These are phyloP conservation scores for Sarcophaga carnaria DNA, from an alignment of 2,888 invertebrate genomes.

Conservation along the genomic window DNA sequence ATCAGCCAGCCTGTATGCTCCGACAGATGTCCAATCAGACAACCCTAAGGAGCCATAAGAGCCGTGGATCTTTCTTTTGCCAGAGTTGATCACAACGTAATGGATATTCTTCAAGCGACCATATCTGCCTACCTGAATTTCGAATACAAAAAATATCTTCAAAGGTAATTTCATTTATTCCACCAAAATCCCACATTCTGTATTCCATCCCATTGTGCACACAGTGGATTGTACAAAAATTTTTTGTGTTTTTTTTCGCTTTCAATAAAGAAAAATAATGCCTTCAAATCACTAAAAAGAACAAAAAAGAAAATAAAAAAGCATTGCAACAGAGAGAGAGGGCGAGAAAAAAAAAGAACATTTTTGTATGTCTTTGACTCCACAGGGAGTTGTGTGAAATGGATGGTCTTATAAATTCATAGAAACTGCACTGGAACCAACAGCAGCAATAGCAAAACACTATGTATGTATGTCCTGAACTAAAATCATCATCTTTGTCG, in stretches of 20 bases:
- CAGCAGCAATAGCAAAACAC: background rate
- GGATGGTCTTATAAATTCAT: slow-evolving; percentile 30
- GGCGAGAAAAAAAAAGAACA: background rate
- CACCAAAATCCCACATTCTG: no score
- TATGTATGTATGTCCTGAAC: slow-evolving; percentile 55
- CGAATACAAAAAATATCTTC: no score
- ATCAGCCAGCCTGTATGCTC: no score
- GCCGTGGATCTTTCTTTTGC: no score
- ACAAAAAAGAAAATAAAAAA: background rate
- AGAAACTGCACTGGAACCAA: slow-evolving; percentile 44
- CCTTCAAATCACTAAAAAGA: background rate
- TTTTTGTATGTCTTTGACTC: slow-evolving; percentile 41
- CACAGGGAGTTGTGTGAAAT: slow-evolving; percentile 44
- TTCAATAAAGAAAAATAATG: no score
- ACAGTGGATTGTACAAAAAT: background rate
- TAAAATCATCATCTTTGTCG: slow-evolving; percentile 28
- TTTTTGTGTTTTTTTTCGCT: no score
- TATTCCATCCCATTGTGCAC: slow-evolving; percentile 23
- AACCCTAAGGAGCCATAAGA: no score
- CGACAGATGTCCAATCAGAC: no score
- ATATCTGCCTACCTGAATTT: no score
- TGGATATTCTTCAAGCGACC: no score
- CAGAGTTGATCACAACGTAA: no score
- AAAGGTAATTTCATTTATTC: no score
- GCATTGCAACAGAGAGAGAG: background rate